A percentile compares a stretch with the other conserved stretches of the same genome.
Conservation (phyloP, 2,797 vertebrate species). For the Apodemus agrarius region DNA sequence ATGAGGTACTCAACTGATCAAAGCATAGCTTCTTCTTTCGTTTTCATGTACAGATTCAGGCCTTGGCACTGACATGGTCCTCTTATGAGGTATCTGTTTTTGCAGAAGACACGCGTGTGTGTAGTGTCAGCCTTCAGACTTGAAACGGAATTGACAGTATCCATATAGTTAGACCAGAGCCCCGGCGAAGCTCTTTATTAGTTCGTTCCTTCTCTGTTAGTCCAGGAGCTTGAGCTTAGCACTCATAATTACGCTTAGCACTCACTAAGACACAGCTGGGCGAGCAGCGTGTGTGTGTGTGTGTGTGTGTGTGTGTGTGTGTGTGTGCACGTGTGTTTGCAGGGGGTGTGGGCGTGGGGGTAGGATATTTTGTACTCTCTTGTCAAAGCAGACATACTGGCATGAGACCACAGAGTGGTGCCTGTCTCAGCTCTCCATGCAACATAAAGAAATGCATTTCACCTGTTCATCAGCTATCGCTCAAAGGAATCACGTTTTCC, state of each 20-base stretch:
- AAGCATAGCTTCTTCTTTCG: background rate
- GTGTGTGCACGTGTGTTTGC: background rate
- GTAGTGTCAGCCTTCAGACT: background rate
- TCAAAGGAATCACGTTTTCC: conserved; percentile 26
- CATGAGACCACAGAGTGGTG: background rate
- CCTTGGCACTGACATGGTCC: background rate
- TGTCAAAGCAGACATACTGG: conserved; percentile 41
- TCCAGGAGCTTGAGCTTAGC: background rate
- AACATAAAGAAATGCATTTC: conserved; percentile 54
- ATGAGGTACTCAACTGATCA: background rate
- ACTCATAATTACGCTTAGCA: conserved; percentile 63
- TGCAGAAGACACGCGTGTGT: conserved; percentile 46
- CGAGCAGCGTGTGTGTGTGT: background rate
- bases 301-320: background rate
- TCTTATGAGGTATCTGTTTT: background rate
- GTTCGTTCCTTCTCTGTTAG: conserved; percentile 40
- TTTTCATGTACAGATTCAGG: conserved; percentile 43
- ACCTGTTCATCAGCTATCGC: conserved; percentile 64
- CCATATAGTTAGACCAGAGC: background rate
- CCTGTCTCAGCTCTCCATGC: background rate
- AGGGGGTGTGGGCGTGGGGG: fast-evolving
- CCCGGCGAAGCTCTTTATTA: conserved; percentile 33
- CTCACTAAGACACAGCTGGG: conserved; percentile 46
- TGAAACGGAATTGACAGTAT: background rate
- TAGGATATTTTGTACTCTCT: background rate